Evolutionary conservation across 2,888 invertebrate species (phyloP), one percentile per base, ranked within the genome.

Genomic region (Branchellion lobata): DNA sequence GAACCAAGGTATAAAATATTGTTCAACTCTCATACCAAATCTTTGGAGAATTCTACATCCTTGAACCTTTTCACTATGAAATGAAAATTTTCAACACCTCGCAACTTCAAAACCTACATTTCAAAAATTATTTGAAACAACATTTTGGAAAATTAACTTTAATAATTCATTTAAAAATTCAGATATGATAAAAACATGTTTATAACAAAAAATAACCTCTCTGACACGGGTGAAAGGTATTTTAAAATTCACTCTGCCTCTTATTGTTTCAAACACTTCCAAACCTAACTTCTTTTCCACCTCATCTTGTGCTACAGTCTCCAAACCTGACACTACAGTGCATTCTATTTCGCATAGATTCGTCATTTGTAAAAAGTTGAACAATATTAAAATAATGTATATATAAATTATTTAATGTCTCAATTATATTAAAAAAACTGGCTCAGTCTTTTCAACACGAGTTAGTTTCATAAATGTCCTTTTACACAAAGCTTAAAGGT

Each of bases 291-390:
- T 85, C 83, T 87, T 86, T 71, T 83, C 80, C 3, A 86, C 85
- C 83, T 89, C 89, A 40, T 86, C 86, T 65, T 84, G 84, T 2
- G 88, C 88, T 18, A 86, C 83, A 53, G 82, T 81, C 82, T 89
- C 89, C 81, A 89, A 87, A 2, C 89, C 89, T 36, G 88, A 88
- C 0, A 85, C 84, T 24, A 88, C 88, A 29, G 88, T 87, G 1
- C 86, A 87, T 83, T 88, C 87, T 65, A 88, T 84, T 73, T 84
- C 84, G 80, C 86, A 87, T 36, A 82, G 34, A 27, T 1, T 29
- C 31, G 47, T 53, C 29, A 40, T 40, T 40, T n/a, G n/a, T n/a
- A n/a, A n/a, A n/a, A n/a, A n/a, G n/a, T n/a, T n/a, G n/a, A n/a
- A n/a, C n/a, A n/a, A n/a, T n/a, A n/a, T n/a, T n/a, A n/a, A n/a